These are phyloP conservation scores for Scaptomyza parva DNA, from an alignment of 2,888 invertebrate species.

Conservation along the genomic window DNA sequence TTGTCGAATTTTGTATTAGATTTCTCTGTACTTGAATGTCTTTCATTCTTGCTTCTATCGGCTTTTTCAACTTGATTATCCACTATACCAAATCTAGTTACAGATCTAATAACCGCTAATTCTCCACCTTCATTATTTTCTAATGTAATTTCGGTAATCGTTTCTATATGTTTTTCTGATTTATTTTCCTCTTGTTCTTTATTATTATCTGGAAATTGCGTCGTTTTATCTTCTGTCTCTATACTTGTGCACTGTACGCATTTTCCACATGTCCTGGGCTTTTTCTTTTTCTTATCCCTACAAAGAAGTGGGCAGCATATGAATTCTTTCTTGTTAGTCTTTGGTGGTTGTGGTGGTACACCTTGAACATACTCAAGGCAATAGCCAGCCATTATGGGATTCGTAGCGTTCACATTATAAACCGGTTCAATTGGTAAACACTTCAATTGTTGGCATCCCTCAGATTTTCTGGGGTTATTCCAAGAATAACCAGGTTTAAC, in stretches of 20 bases:
- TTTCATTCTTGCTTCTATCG: neutral
- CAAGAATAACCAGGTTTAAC: neutral
- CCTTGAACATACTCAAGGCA: neutral
- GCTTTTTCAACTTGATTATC: neutral
- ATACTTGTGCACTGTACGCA: conserved; percentile 2
- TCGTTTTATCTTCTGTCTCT: neutral
- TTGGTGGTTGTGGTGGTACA: neutral
- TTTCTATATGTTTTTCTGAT: neutral
- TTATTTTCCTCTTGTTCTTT: conserved; percentile 2
- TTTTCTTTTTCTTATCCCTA: neutral
- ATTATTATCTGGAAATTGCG: conserved; percentile 23
- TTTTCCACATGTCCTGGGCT: neutral
- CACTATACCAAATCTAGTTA: neutral
- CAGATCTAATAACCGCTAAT: neutral
- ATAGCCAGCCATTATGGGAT: conserved; percentile 17
- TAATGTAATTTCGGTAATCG: neutral
- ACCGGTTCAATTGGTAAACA: neutral
- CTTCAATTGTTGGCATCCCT: neutral
- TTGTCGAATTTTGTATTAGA: neutral
- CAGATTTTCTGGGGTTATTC: neutral
- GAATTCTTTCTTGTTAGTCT: neutral
- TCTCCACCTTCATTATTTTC: neutral
- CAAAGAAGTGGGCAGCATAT: neutral
- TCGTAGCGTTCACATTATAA: neutral
- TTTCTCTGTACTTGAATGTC: too few relatives aligned